Evolutionary conservation across 1,140 invertebrate species (phyloP).

Genomic region (Heliothis subflexa): DNA sequence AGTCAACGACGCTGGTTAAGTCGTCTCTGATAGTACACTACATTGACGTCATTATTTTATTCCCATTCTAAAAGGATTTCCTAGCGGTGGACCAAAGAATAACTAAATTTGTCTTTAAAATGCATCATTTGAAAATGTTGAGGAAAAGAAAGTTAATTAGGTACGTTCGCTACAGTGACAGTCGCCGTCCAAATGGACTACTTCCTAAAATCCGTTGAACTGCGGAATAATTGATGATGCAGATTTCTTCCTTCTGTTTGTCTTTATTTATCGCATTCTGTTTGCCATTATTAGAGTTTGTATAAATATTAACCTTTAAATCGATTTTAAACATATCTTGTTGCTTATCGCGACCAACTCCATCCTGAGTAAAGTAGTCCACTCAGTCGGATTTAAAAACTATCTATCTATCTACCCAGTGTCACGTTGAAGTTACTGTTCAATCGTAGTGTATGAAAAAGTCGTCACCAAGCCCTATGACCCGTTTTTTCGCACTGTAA

Average conservation of each 20-base stretch:
- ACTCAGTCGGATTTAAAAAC: no score
- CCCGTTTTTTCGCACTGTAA: no score
- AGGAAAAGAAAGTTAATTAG: conserved; percentile 77
- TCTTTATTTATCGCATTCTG: background rate
- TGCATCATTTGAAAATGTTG: conserved; percentile 62
- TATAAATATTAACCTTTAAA: background rate
- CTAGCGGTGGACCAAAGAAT: conserved; percentile 44
- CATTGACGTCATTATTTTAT: no score
- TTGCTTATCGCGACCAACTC: no score
- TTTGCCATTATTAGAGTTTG: background rate
- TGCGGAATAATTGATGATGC: conserved; percentile 72
- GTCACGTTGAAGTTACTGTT: no score
- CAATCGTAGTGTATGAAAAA: no score
- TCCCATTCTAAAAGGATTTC: background rate
- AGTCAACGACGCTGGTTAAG: no score
- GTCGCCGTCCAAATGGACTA: conserved; percentile 58
- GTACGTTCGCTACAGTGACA: conserved; percentile 67
- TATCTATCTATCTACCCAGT: no score
- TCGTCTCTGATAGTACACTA: no score
- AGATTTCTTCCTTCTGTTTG: conserved; percentile 13
- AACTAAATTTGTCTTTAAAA: conserved; percentile 67
- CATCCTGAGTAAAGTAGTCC: no score
- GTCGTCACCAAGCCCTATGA: no score
- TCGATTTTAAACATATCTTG: no score
- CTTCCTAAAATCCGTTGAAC: conserved; percentile 71